Conservation (phyloP, 2,797 vertebrate genomes). For the Salarias fasciatus region DNA sequence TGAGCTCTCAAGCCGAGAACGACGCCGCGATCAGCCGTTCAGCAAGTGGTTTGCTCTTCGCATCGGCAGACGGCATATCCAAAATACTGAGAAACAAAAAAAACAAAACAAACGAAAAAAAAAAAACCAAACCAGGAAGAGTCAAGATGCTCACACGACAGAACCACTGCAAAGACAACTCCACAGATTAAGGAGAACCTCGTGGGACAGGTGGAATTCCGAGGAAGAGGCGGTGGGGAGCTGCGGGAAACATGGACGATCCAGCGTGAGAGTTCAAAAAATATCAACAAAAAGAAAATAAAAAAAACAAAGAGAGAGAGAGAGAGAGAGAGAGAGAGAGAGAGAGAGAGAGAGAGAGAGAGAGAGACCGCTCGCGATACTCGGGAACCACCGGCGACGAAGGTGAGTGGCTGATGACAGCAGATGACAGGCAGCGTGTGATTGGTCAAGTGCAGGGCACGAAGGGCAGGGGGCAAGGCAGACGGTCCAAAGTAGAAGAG, state of each 20-base stretch:
- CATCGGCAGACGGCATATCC: not conserved
- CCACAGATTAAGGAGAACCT: constrained; percentile 16
- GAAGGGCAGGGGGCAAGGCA: constrained; percentile 32
- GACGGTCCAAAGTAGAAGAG: constrained; percentile 30
- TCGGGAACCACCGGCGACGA: not conserved
- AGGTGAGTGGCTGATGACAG: constrained; percentile 17
- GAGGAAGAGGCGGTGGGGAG: constrained; percentile 1
- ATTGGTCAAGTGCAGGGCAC: constrained; percentile 34
- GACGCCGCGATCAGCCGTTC: not conserved
- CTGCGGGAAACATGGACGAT: constrained; percentile 11
- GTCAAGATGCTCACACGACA: constrained; percentile 20
- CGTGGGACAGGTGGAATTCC: too few species aligned
- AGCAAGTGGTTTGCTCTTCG: not conserved
- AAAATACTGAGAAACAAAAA: constrained; percentile 13
- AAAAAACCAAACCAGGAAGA: not conserved
- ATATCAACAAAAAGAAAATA: constrained; percentile 14
- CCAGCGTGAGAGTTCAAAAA: constrained; percentile 5
- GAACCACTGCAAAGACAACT: constrained; percentile 19
- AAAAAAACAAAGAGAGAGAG: not conserved
- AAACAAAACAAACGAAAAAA: too few species aligned
- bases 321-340: not conserved
- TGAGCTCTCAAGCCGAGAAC: not conserved
- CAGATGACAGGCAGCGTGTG: constrained; percentile 46
- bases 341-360: not conserved
- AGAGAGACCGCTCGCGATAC: not conserved